These are phyloP conservation scores for Chrysolophus pictus DNA, from an alignment of 2,797 vertebrate genomes.

Conservation along the genomic window DNA sequence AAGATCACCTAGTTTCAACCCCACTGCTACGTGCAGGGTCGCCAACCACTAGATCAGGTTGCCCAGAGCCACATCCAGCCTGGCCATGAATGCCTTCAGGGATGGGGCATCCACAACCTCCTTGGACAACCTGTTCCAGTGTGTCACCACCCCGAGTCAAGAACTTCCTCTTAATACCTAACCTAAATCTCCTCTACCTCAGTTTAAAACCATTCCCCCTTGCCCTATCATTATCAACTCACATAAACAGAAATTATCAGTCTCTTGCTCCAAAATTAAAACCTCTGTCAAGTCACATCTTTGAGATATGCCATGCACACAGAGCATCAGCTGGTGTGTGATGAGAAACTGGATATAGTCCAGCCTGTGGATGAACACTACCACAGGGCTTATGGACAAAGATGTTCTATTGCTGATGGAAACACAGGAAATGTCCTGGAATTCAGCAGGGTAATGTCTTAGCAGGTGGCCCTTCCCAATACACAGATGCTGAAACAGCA, in stretches of 20 bases:
- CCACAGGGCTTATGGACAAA: neutral
- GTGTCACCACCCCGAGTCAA: too few species aligned
- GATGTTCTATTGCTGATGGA: rapidly evolving
- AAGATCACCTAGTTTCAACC: too few species aligned
- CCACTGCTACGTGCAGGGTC: too few species aligned
- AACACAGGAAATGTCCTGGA: rapidly evolving
- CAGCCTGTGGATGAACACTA: rapidly evolving
- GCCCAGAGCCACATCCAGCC: too few species aligned
- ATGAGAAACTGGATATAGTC: rapidly evolving
- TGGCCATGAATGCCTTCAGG: too few species aligned
- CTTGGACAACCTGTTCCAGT: too few species aligned
- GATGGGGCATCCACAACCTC: too few species aligned
- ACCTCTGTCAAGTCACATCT: neutral
- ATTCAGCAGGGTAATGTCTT: neutral
- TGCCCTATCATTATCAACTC: too few species aligned
- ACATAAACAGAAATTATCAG: neutral
- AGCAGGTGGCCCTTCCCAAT: neutral
- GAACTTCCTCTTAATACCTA: too few species aligned
- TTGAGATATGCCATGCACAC: neutral
- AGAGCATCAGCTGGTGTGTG: rapidly evolving
- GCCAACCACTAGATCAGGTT: too few species aligned
- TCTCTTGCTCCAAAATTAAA: neutral
- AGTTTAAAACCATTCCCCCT: too few species aligned
- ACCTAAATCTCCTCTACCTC: too few species aligned
- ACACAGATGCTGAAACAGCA: neutral